A percentile compares a stretch with the other conserved stretches of the same genome.
phyloP scores from a whole-genome alignment of 2,797 vertebrate species.

The Catamblyrhynchus diadema region DNA sequence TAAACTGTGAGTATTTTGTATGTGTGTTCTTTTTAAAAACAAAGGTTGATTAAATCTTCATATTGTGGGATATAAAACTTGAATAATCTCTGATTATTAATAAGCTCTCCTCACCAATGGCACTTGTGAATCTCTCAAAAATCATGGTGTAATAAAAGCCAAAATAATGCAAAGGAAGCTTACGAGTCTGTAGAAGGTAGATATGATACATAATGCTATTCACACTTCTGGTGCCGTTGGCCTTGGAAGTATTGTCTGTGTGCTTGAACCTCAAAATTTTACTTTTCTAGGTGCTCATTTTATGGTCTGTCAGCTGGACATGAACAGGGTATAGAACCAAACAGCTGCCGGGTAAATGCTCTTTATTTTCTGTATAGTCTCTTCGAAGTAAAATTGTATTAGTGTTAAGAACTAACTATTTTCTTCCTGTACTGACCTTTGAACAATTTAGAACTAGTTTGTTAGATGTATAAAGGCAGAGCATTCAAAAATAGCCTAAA shows the following conservation, averaged over 20 bases:
- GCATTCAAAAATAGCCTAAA: background rate
- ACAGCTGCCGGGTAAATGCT: background rate
- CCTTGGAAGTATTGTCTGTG: background rate
- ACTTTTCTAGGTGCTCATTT: background rate
- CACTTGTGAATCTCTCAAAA: background rate
- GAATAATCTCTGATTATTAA: background rate
- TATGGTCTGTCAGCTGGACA: background rate
- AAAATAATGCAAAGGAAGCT: background rate
- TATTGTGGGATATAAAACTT: background rate
- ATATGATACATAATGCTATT: background rate
- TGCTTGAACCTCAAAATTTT: background rate
- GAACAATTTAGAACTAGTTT: background rate
- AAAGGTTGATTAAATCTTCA: background rate
- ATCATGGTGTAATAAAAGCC: background rate
- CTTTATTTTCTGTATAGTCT: background rate
- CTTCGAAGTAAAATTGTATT: background rate
- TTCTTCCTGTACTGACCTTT: background rate
- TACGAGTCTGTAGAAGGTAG: accelerated
- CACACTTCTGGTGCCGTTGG: background rate
- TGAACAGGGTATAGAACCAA: background rate
- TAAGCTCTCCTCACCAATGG: background rate
- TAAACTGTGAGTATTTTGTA: background rate
- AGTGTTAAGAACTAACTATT: background rate
- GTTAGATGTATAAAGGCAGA: background rate
- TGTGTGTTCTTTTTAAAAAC: background rate